These are phyloP conservation scores for Oryzias sinensis DNA, from an alignment of 2,797 vertebrate genomes.

Conservation along the genomic window DNA sequence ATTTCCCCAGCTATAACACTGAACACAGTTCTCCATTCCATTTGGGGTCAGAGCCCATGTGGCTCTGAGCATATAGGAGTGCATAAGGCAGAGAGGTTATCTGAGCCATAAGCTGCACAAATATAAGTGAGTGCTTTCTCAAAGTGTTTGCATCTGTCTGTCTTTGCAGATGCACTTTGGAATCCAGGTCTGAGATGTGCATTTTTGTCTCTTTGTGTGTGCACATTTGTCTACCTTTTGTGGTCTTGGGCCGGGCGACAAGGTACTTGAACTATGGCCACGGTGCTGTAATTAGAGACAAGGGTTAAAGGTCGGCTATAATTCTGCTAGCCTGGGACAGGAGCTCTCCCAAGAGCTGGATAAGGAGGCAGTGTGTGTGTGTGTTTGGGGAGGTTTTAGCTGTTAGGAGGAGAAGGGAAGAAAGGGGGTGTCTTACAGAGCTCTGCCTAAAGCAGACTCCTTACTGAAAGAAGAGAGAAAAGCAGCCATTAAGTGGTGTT, in stretches of 20 bases:
- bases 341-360: slow-evolving; percentile 81
- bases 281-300: slow-evolving; percentile 91
- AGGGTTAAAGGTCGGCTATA: slow-evolving; percentile 86
- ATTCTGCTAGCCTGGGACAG: slow-evolving; percentile 82
- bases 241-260: slow-evolving; percentile 45
- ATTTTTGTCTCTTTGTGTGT: slow-evolving; percentile 24
- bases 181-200: slow-evolving; percentile 30
- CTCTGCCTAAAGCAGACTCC: slow-evolving; percentile 58
- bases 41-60: slow-evolving; percentile 5
- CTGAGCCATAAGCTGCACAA: slow-evolving; percentile 10
- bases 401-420: slow-evolving; percentile 8
- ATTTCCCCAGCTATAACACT: not conserved
- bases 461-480: slow-evolving; percentile 59
- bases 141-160: slow-evolving; percentile 13
- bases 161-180: slow-evolving; percentile 23
- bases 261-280: slow-evolving; percentile 89
- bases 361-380: slow-evolving; percentile 25
- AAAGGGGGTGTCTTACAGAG: slow-evolving; percentile 47
- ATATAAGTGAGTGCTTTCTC: slow-evolving; percentile 7
- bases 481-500: slow-evolving; percentile 70
- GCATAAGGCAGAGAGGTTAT: no score
- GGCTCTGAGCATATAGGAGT: not conserved
- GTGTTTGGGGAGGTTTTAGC: not conserved
- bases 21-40: slow-evolving; percentile 33
- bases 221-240: slow-evolving; percentile 45